These are phyloP conservation scores for Kradibia gibbosae DNA, from an alignment of 1,140 invertebrate genomes.

Conservation along the genomic window DNA sequence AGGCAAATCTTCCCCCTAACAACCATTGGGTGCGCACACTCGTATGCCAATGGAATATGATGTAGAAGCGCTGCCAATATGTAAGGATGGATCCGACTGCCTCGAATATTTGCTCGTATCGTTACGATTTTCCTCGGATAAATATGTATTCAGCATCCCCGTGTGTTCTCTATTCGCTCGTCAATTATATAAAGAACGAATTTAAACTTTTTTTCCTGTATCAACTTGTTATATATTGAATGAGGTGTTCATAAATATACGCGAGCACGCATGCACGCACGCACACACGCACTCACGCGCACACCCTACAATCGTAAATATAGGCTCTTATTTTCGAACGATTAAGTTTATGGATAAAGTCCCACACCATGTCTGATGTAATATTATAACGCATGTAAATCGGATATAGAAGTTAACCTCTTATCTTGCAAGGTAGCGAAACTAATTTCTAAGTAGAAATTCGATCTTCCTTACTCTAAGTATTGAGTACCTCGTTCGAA, in stretches of 20 bases:
- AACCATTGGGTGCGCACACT: no score
- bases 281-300: no score
- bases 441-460: not conserved
- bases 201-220: no score
- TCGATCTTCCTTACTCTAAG: not conserved
- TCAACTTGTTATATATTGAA: conserved; percentile 3
- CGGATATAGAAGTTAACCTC: not conserved
- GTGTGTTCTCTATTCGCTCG: not conserved
- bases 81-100: not conserved
- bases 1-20: not conserved
- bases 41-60: not conserved
- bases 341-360: not conserved
- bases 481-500: not conserved
- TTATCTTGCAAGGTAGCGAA: not conserved
- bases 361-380: not conserved
- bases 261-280: no score
- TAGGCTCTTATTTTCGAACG: not conserved
- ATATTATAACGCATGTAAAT: not conserved
- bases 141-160: not conserved
- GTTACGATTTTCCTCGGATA: not conserved
- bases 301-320: not conserved
- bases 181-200: not conserved
- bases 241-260: not conserved
- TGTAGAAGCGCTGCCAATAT: not conserved
- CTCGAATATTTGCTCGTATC: not conserved